Evolutionary conservation across 2,113 vertebrate species (phyloP), one percentile per base, ranked within the genome.

Genomic region (Camelus dromedarius): DNA sequence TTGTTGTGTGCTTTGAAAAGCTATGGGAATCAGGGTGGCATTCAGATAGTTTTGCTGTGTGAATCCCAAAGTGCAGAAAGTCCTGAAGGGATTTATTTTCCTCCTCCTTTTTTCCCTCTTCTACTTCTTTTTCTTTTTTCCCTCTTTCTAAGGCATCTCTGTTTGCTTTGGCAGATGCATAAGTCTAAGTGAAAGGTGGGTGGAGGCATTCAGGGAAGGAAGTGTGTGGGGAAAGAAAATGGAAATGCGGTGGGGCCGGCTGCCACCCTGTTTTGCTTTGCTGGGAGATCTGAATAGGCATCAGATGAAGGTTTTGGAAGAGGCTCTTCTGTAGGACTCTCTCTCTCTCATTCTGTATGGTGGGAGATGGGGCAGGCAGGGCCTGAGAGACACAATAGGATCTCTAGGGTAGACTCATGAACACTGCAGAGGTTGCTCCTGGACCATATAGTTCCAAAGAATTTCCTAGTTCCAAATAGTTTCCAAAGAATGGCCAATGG

Each of bases 161-260:
- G 96, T 98, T 99, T 98, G 97, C 97, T 97, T 98, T 98, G 98
- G 98, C 98, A 97, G 95, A 97, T 80, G 92, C n/a, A 46, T 90
- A 87, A 95, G 92, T 96, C 89, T 91, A 97, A 98, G 96, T 96
- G 97, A 97, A 98, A 98, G 96, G 97, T 98, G 98, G 98, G 97
- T 98, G 98, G 98, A 98, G 98, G 91, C 97, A 96, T 97, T 92
- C 92, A 26, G 22, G 95, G 96, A 98, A 98, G 98, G 98, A 98
- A 98, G 97, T 97, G 94, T 98, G 96, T 98, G 93, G 83, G 92
- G 97, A 82, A 96, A 87, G 96, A 96, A 96, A 97, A 96, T 98
- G 96, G 85, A 97, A 96, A 94, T 96, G 96, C 70, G 96, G 90
- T 97, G 84, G 93, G 75, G 96, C 89, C 30, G 0, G 32, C 54